Base-by-base conservation (phyloP, 2,888 invertebrate genomes). In the Cyrtodaria siliqua region DNA sequence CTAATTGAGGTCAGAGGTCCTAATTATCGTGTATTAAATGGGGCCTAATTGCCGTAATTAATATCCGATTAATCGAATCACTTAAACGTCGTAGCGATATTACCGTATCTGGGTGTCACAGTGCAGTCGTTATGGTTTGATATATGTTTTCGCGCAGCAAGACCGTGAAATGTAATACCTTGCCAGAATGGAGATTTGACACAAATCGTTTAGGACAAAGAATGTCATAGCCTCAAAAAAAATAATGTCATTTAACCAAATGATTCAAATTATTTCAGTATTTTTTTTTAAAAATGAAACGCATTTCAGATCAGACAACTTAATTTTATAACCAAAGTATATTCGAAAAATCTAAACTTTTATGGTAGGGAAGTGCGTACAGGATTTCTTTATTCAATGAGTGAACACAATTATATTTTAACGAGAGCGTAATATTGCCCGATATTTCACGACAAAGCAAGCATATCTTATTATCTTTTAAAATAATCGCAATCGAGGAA, bases 71-170 rank as follows among this genome's bases (percentile, higher is more conserved):
- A 79, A 79, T 75, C 69, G 62, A 61, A 61, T 71, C 60, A 52
- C 52, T 59, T 56, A 68, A 62, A 56, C 61, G 55, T 42, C 55
- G 55, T 14, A 50, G 55, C 57, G 20, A 56, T 57, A 53, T 56
- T 26, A 61, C 64, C 71, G 55, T 52, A 59, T 50, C 68, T 3
- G n/a, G 38, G 56, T 74, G 78, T 79, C 78, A 79, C 66, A 59
- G 57, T 29, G 38, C 27, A 47, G 38, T 66, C 69, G 61, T 74
- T 70, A 67, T 26, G 29, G 40, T 53, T 73, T 79, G 78, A 79
- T 79, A 69, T 79, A 79, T 79, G 78, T 74, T 79, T 79, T 70
- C 33, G 59, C 73, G 8, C 78, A 79, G 78, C 78, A 70, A 57
- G 78, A 69, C 67, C 49, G 26, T 63, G 78, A 56, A 73, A 79